Conservation (phyloP, 2,113 vertebrate genomes). For the Tragelaphus scriptus region DNA sequence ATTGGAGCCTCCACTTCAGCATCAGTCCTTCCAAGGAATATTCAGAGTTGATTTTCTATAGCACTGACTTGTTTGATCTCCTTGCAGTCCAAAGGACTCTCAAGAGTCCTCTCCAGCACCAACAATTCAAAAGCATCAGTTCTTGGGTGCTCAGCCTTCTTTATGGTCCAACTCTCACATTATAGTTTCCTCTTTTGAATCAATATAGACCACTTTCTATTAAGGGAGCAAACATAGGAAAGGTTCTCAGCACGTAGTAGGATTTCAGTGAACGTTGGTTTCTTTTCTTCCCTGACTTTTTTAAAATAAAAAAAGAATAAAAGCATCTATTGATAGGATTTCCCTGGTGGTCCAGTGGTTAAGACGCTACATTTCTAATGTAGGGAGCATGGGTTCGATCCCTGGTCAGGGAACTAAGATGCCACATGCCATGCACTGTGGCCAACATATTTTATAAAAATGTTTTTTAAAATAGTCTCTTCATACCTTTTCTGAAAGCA, state of each 20-base stretch:
- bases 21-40: not conserved
- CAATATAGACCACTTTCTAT: not conserved
- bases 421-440: not conserved
- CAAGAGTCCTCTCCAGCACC: not conserved
- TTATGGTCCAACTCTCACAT: not conserved
- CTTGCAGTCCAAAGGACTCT: not conserved
- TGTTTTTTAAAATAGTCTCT: not conserved
- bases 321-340: not conserved
- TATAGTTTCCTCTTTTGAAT: not conserved
- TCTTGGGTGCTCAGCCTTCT: not conserved
- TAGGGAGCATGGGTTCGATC: accelerated
- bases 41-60: not conserved
- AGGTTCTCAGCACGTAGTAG: not conserved
- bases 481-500: not conserved
- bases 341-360: not conserved
- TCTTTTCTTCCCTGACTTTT: not conserved
- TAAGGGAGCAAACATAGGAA: not conserved
- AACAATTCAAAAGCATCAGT: not conserved
- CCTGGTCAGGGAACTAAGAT: not conserved
- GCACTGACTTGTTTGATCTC: not conserved
- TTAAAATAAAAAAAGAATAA: not conserved
- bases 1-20: not conserved
- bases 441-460: not conserved
- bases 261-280: not conserved
- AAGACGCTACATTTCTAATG: not conserved